phyloP scores from a whole-genome alignment of 2,888 invertebrate genomes.

The Mylabris sibirica region DNA sequence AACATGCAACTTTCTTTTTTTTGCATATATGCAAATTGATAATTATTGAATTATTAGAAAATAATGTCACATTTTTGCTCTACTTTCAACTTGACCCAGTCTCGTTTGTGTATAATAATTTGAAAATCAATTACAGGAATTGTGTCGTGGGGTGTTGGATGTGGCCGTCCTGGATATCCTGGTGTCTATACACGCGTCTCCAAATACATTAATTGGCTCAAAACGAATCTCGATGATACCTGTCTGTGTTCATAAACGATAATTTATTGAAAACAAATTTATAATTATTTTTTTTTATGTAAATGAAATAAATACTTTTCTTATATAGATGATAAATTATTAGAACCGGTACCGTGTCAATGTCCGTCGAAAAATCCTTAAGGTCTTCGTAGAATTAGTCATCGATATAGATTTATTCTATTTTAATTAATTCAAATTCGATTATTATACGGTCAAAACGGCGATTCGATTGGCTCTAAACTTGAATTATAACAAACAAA shows the following conservation, averaged over 20 bases:
- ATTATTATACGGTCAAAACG: neutral
- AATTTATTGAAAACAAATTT: neutral
- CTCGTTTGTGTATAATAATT: neutral
- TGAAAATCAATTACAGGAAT: slow-evolving; percentile 67
- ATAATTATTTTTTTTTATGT: neutral
- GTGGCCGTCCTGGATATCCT: slow-evolving; percentile 76
- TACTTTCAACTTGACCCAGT: slow-evolving; percentile 12
- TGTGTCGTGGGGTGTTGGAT: slow-evolving; percentile 87
- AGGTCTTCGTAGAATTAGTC: neutral
- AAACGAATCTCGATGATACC: slow-evolving; percentile 75
- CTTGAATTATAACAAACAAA: neutral
- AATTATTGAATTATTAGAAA: neutral
- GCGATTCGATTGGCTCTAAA: neutral
- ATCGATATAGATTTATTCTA: neutral
- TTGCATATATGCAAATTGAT: slow-evolving; percentile 1
- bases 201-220: slow-evolving; percentile 77
- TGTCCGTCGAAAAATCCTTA: neutral
- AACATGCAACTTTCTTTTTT: slow-evolving; percentile 6
- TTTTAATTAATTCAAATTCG: neutral
- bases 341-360: slow-evolving; percentile 4
- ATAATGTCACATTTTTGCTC: slow-evolving; percentile 17
- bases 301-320: neutral
- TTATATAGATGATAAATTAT: neutral
- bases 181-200: slow-evolving; percentile 78
- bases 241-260: slow-evolving; percentile 68